Base-by-base conservation (phyloP, 1,140 invertebrate genomes). In the Papilio helenus region DNA sequence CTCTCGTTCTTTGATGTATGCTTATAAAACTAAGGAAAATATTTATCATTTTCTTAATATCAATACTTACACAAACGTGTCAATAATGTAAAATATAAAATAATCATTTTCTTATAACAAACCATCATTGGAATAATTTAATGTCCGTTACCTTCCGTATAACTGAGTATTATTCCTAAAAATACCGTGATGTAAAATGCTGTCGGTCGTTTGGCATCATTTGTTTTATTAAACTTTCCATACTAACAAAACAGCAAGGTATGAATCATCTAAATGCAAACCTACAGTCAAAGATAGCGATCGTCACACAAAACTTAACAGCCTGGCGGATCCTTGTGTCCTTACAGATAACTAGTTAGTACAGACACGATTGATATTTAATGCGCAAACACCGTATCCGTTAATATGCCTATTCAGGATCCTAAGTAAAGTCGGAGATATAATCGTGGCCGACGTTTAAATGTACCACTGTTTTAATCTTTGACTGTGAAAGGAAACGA, bases 381-480 rank as follows among this genome's bases (percentile, higher is more conserved):
- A 61, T 77, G 55, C 58, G 29, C 76, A 42, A 58, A 77, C 61
- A 55, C 74, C 29, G 58, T 44, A 77, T 77, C 76, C 76, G 76
- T 77, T 77, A 77, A 44, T 65, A 77, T 77, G 34, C 58, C 55
- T 42, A 61, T 74, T 65, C 58, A 68, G 61, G 61, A 29, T 68
- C 76, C 29, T 65, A 65, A 51, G 29, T 39, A 77, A 77, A 58
- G 58, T 65, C 76, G 29, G 20, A 77, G 76, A 77, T 77, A 61
- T 39, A 65, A 77, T 77, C 76, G 44, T 65, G 23, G 55, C 23
- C 55, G 76, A 77, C 76, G 76, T 77, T 77, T 77, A 65, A 77
- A 77, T 77, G 76, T 77, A 65, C 76, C 58, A 65, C 51, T 65
- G 58, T 65, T 77, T 77, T 77, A 77, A 77, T 77, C 76, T 77